A percentile compares a stretch with the other conserved stretches of the same genome.
These are phyloP conservation scores for Hirtodrosophila confusa DNA, from an alignment of 2,888 invertebrate genomes.

Conservation along the genomic window DNA sequence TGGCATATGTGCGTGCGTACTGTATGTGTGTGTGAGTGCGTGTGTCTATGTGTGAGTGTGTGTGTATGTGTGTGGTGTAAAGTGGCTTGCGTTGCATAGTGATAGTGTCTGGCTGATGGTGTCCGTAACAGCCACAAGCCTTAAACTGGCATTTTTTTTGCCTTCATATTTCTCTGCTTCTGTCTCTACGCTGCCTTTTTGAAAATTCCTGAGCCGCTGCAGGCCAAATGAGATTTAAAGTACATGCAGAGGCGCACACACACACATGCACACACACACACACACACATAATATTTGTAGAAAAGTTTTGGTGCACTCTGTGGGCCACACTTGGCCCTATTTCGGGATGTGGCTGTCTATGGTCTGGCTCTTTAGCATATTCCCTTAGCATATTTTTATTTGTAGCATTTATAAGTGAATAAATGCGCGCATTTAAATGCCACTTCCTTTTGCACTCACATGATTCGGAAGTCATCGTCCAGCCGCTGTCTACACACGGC, in stretches of 20 bases:
- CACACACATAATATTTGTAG: slow-evolving; percentile 39
- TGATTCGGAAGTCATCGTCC: slow-evolving; percentile 61
- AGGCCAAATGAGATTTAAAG: slow-evolving; percentile 78
- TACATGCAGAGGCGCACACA: slow-evolving; percentile 44
- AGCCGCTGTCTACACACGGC: slow-evolving; percentile 29
- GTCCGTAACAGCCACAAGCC: slow-evolving; percentile 59
- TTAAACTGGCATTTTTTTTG: slow-evolving; percentile 43
- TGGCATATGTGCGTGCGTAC: slow-evolving; percentile 77
- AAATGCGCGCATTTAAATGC: slow-evolving; percentile 79
- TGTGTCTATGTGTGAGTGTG: slow-evolving; percentile 12
- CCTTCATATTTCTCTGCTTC: slow-evolving; percentile 10
- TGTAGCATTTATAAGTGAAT: slow-evolving; percentile 79
- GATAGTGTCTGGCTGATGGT: slow-evolving; percentile 64
- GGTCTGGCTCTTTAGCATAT: slow-evolving; percentile 71
- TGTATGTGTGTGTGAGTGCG: slow-evolving; percentile 28
- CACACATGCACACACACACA: slow-evolving; percentile 10
- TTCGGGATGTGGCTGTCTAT: slow-evolving; percentile 21
- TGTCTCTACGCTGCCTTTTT: slow-evolving; percentile 28
- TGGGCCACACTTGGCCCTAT: slow-evolving; percentile 71
- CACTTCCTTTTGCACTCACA: slow-evolving; percentile 63
- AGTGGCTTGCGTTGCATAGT: slow-evolving; percentile 72
- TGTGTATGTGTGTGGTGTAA: slow-evolving; percentile 47
- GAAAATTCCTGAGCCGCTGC: slow-evolving; percentile 66
- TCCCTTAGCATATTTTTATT: slow-evolving; percentile 74
- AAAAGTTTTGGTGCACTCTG: slow-evolving; percentile 60